Percentiles rank a stretch among this genome's conserved stretches.
phyloP scores from a whole-genome alignment of 2,888 invertebrate species.

The Junonia oenone region DNA sequence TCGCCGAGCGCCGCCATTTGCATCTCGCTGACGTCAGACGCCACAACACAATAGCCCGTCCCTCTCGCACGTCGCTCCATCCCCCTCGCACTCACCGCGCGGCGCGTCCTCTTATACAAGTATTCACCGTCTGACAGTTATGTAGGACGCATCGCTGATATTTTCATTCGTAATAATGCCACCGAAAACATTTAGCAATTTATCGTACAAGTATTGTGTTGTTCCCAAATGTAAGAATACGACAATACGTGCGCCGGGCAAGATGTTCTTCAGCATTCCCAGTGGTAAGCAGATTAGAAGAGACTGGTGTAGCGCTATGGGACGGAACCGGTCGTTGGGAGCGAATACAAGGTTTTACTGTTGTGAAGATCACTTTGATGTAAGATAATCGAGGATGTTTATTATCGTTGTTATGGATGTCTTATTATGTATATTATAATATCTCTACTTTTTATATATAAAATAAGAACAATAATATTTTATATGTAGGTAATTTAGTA shows the following conservation, averaged over 20 bases:
- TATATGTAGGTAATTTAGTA: no score
- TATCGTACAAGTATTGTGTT: not conserved
- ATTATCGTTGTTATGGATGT: no score
- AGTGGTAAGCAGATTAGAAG: not conserved
- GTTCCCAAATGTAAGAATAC: conserved; percentile 9
- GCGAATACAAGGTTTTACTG: not conserved
- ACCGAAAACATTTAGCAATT: no score
- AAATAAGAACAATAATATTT: no score
- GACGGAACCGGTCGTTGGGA: not conserved
- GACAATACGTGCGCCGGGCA: not conserved
- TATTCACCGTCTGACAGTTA: not conserved
- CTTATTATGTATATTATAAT: no score
- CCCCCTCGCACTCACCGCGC: not conserved
- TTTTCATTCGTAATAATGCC: not conserved
- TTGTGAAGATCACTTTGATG: conserved; percentile 15
- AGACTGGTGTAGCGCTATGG: conserved; percentile 3
- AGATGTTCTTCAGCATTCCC: conserved; percentile 7
- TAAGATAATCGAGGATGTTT: no score
- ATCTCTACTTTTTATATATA: no score
- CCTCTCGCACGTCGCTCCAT: not conserved
- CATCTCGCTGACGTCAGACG: not conserved
- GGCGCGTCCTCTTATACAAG: not conserved
- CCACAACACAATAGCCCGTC: not conserved
- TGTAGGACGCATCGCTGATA: not conserved
- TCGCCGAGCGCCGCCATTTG: not conserved